phyloP scores from a whole-genome alignment of 2,113 vertebrate species.

The Sprattus sprattus region DNA sequence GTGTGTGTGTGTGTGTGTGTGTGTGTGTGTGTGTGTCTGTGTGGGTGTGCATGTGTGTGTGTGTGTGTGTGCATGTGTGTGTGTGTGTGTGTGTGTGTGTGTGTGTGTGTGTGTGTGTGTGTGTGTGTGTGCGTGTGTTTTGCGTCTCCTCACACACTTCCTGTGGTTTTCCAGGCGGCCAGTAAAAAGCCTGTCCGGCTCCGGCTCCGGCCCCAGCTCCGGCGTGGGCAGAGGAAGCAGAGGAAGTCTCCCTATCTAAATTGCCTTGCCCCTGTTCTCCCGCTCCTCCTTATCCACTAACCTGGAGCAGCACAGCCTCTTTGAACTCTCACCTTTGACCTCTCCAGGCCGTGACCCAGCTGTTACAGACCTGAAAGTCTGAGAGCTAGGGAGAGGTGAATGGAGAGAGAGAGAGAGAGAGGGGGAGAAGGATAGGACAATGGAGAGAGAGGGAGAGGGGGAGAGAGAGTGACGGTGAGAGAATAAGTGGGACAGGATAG shows the following conservation, averaged over 20 bases:
- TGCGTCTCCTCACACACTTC: not conserved
- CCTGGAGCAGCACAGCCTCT: slow-evolving; percentile 57
- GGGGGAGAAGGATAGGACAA: not conserved
- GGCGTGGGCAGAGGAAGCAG: slow-evolving; percentile 27
- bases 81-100: too few relatives aligned
- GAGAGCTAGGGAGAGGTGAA: not conserved
- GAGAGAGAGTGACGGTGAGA: slow-evolving; percentile 30
- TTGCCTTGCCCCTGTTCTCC: slow-evolving; percentile 67
- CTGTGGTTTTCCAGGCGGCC: not conserved
- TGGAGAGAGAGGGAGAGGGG: not conserved
- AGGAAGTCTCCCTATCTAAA: slow-evolving; percentile 66
- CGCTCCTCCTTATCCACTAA: slow-evolving; percentile 47
- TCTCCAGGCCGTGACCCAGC: slow-evolving; percentile 33
- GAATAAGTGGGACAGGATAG: slow-evolving; percentile 57
- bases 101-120: not conserved
- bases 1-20: not conserved
- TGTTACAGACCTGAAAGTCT: slow-evolving; percentile 28
- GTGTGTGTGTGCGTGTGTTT: not conserved
- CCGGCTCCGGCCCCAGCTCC: not conserved
- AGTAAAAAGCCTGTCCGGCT: not conserved
- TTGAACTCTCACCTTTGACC: slow-evolving; percentile 49
- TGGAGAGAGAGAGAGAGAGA: not conserved
- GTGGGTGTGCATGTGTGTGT: too few relatives aligned
- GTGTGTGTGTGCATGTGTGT: too few relatives aligned
- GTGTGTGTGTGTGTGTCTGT: too few relatives aligned